These are phyloP conservation scores for Malthinus seriepunctatus DNA, from an alignment of 2,888 invertebrate genomes.

Conservation along the genomic window DNA sequence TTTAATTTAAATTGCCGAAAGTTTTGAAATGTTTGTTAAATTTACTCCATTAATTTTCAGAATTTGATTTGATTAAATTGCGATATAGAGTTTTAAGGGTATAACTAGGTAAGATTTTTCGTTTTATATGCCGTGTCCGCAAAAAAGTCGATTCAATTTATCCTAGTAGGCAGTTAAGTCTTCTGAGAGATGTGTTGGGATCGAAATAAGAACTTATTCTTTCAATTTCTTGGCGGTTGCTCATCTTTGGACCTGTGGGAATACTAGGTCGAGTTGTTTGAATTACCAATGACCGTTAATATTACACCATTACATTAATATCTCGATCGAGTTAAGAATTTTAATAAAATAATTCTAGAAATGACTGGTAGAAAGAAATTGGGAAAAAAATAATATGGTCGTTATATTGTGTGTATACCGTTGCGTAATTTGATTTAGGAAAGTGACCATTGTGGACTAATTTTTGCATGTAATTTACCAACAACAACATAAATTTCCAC, in stretches of 20 bases:
- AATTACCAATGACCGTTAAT: slow-evolving; percentile 18
- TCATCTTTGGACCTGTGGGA: slow-evolving; percentile 10
- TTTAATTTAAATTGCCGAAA: too few relatives aligned
- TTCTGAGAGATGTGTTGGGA: slow-evolving; percentile 12
- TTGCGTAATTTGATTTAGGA: too few relatives aligned
- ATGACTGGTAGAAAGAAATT: slow-evolving; percentile 4
- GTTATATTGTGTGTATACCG: too few relatives aligned
- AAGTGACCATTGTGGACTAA: too few relatives aligned
- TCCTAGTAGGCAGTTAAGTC: slow-evolving; percentile 2
- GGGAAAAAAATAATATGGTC: not conserved
- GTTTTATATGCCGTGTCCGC: not conserved
- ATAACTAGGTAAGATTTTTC: not conserved
- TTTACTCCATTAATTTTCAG: not conserved
- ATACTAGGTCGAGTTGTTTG: slow-evolving; percentile 15
- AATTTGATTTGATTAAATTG: not conserved
- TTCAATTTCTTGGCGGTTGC: slow-evolving; percentile 18
- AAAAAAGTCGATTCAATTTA: slow-evolving; percentile 4
- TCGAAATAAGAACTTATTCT: slow-evolving; percentile 18
- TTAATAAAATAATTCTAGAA: not conserved
- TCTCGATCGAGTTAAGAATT: not conserved
- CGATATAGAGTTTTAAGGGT: too few relatives aligned
- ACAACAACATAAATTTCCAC: too few relatives aligned
- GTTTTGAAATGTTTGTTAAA: not conserved
- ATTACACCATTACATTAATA: slow-evolving; percentile 14
- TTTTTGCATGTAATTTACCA: too few relatives aligned